phyloP scores from a whole-genome alignment of 2,113 vertebrate species.

The Psittacus erithacus region DNA sequence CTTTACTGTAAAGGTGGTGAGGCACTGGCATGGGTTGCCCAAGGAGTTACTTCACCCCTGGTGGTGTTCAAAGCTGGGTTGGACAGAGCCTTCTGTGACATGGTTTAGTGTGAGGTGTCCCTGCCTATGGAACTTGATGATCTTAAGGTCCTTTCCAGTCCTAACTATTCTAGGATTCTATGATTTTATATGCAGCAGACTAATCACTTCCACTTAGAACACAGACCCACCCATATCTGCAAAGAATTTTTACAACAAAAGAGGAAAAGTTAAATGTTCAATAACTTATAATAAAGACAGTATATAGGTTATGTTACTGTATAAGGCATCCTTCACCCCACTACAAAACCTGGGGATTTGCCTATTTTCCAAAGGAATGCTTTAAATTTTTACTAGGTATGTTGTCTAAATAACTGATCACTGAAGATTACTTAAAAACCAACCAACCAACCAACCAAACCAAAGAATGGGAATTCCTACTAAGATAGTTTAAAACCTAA shows the following conservation, averaged over 20 bases:
- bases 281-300: not conserved
- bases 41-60: not conserved
- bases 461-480: not conserved
- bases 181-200: not conserved
- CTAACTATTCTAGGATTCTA: not conserved
- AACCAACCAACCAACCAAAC: not conserved
- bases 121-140: not conserved
- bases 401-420: not conserved
- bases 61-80: not conserved
- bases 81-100: not conserved
- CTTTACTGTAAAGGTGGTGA: not conserved
- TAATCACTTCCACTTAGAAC: not conserved
- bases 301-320: not conserved
- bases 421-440: not conserved
- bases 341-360: not conserved
- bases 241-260: not conserved
- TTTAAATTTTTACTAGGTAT: not conserved
- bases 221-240: not conserved
- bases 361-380: not conserved
- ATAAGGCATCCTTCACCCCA: not conserved
- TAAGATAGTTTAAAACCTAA: constrained; percentile 12
- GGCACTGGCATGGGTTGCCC: not conserved
- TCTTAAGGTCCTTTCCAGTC: not conserved
- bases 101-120: not conserved
- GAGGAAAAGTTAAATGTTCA: not conserved